A percentile compares a stretch with the other conserved stretches of the same genome.
phyloP scores from a whole-genome alignment of 2,797 vertebrate genomes.

The Chaenodraco wilsoni region DNA sequence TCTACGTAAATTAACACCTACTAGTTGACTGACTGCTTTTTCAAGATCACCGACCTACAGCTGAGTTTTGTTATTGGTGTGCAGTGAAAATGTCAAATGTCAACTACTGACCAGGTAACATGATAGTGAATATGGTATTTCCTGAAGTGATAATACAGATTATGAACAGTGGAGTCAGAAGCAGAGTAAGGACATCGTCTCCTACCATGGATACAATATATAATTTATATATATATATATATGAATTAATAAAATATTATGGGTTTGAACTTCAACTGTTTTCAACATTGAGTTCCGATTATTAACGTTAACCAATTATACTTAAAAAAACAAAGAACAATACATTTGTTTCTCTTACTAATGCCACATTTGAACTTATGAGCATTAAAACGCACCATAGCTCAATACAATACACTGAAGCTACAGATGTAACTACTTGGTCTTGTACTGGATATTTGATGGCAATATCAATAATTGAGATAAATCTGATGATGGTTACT shows the following conservation, averaged over 20 bases:
- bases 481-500: neutral
- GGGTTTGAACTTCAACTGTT: neutral
- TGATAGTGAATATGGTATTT: neutral
- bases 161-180: neutral
- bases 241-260: neutral
- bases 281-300: neutral
- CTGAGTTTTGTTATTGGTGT: slow-evolving; percentile 14
- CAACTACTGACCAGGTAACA: neutral
- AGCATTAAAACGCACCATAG: neutral
- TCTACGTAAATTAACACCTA: slow-evolving; percentile 68
- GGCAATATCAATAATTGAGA: neutral
- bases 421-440: neutral
- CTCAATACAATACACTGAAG: slow-evolving; percentile 2
- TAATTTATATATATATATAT: neutral
- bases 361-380: neutral
- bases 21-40: slow-evolving; percentile 54
- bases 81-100: neutral
- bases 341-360: neutral
- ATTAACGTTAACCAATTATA: neutral
- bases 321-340: neutral
- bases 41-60: slow-evolving; percentile 43
- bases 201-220: neutral
- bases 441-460: neutral
- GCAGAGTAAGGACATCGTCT: neutral
- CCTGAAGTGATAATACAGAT: neutral